phyloP scores from a whole-genome alignment of 2,888 invertebrate species.

The Mermis nigrescens region DNA sequence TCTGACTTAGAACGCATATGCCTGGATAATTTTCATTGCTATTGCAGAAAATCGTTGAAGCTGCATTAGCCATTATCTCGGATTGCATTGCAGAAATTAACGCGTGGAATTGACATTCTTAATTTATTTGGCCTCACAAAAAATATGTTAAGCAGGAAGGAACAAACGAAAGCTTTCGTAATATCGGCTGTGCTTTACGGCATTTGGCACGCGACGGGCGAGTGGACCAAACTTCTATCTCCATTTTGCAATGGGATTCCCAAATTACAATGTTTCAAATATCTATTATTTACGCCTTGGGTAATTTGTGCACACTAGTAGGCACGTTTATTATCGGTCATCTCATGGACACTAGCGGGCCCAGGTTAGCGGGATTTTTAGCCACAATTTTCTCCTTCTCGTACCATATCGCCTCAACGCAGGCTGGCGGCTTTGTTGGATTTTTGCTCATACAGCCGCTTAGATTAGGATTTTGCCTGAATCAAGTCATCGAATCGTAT shows the following conservation, averaged over 20 bases:
- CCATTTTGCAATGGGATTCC: conserved; percentile 23
- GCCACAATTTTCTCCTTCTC: conserved; percentile 24
- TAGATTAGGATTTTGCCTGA: conserved; percentile 23
- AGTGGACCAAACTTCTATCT: conserved; percentile 22
- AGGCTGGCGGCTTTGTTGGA: conserved; percentile 15
- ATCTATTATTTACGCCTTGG: conserved; percentile 19
- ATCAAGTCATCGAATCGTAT: conserved; percentile 15
- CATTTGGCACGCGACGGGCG: conserved; percentile 22
- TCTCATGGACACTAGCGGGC: conserved; percentile 10
- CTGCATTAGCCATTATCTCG: no score
- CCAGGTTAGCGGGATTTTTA: conserved; percentile 23
- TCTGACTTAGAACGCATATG: no score
- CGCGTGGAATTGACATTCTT: no score
- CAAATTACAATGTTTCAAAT: conserved; percentile 17
- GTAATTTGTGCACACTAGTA: conserved; percentile 18
- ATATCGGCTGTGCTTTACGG: conserved; percentile 15
- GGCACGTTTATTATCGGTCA: conserved; percentile 23
- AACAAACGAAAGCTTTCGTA: conserved; percentile 5
- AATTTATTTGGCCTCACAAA: no score
- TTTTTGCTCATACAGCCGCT: conserved; percentile 12
- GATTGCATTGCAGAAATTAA: no score
- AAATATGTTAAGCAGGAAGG: neutral
- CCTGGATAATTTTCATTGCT: no score
- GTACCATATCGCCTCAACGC: conserved; percentile 27
- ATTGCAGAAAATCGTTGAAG: no score